phyloP scores from a whole-genome alignment of 2,888 invertebrate genomes.

The Macropis europaea region DNA sequence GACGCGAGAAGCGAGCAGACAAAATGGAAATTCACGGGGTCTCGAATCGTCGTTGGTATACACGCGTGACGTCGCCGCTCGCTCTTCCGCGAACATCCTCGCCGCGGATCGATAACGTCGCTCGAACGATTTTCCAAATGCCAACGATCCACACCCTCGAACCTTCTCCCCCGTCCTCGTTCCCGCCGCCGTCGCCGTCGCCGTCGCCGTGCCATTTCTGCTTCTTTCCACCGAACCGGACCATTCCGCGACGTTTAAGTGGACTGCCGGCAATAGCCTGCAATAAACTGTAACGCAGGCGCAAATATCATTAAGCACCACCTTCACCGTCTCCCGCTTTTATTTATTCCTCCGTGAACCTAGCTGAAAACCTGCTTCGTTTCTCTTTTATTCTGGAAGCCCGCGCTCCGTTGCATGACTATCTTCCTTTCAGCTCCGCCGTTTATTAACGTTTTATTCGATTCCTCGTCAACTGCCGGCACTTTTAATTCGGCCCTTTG shows the following conservation, averaged over 20 bases:
- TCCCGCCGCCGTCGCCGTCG: conserved; percentile 8
- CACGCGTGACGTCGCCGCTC: neutral
- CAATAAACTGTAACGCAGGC: conserved; percentile 31
- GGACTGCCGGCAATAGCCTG: conserved; percentile 27
- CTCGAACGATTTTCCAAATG: conserved; percentile 55
- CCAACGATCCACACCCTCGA: conserved; percentile 38
- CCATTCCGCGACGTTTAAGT: conserved; percentile 35
- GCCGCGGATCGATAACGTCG: conserved; percentile 17
- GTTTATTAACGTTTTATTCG: neutral
- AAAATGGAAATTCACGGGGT: conserved; percentile 57
- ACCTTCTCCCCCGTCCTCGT: conserved; percentile 22
- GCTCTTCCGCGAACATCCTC: conserved; percentile 1
- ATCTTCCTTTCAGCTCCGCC: neutral
- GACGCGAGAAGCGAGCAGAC: conserved; percentile 37
- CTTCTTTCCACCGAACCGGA: conserved; percentile 12
- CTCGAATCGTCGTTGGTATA: conserved; percentile 35
- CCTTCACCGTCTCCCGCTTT: conserved; percentile 1
- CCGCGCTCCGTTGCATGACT: neutral
- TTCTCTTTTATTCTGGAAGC: neutral
- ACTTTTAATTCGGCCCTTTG: conserved; percentile 1
- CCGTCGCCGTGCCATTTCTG: conserved; percentile 13
- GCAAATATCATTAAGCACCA: conserved; percentile 33
- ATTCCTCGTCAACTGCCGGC: conserved; percentile 2
- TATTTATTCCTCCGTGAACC: neutral
- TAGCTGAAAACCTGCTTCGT: no score